Base-by-base conservation (phyloP, 2,888 invertebrate genomes). In the Sinelater perroti region DNA sequence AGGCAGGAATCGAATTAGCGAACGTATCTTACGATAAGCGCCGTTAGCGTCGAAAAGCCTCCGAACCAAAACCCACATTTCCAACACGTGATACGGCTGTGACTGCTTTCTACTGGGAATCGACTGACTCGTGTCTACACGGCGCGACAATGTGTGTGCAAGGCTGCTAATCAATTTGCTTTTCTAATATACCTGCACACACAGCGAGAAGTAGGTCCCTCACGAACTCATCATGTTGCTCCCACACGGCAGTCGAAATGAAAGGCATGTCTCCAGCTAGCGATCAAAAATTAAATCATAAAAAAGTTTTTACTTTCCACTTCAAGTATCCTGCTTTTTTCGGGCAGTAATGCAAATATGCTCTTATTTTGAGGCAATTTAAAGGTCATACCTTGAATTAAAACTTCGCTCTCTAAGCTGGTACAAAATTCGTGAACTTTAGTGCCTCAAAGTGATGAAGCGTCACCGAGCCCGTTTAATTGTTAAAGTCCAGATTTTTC, bases 1-100 rank as follows among this genome's bases (percentile, higher is more conserved):
- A 7, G 8, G 5, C 28, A 28, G 7, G 24, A 40, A 8, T 40
- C 40, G 14, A 40, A 24, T 14, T 40, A 24, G 14, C 8, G n/a
- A n/a, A n/a, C n/a, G n/a, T n/a, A n/a, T n/a, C n/a, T n/a, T n/a
- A n/a, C 13, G 45, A 45, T 40, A 40, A 40, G 21, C 26, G 14
- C 24, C 8, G 24, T 16, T 21, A 40, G 8, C 24, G n/a, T 7
- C 7, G 2, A 40, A 40, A 31, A 47, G 21, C 18, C 11, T 40
- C 42, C 26, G 42, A 17, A 5, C 11, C 4, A 24, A 38, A 21
- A 5, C 31, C 20, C 31, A 33, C 51, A 42, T 51, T 31, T 18
- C 28, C 13, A 53, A 31, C 58, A 58, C 58, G 58, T 58, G 58
- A 53, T 46, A 14, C 7, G 46, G 26, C 13, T 52, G 46, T 58